Percentiles rank a stretch among this genome's conserved stretches.
Evolutionary conservation across 2,113 vertebrate species (phyloP).

Genomic region (Centropristis striata): DNA sequence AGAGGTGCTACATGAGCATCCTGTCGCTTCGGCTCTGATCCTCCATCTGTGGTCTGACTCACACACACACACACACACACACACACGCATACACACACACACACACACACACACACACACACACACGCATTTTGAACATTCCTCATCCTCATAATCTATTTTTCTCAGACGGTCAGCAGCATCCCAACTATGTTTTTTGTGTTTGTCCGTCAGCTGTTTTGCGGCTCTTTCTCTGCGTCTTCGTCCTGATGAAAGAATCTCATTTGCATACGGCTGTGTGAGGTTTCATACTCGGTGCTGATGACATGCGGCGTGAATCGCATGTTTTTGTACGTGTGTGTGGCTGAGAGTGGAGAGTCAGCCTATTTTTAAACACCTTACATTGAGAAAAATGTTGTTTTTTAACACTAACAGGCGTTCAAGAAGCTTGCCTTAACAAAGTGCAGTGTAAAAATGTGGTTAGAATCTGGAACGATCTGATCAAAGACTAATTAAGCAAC

Average conservation of each 20-base stretch:
- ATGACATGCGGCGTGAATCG: slow-evolving; percentile 59
- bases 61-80: slow-evolving; percentile 50
- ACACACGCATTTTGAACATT: slow-evolving; percentile 36
- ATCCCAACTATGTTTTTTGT: slow-evolving; percentile 12
- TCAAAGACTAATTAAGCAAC: background rate
- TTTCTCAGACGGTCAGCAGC: background rate
- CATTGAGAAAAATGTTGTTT: background rate
- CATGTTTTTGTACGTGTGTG: slow-evolving; percentile 4
- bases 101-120: slow-evolving; percentile 41
- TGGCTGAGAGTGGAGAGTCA: background rate
- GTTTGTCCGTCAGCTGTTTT: background rate
- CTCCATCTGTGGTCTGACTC: slow-evolving; percentile 83
- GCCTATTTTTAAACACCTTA: background rate
- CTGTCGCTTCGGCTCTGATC: slow-evolving; percentile 70
- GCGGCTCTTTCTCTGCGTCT: background rate
- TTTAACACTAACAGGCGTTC: background rate
- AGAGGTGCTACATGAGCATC: slow-evolving; percentile 83
- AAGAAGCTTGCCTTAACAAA: background rate
- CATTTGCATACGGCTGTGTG: slow-evolving; percentile 16
- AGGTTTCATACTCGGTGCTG: slow-evolving; percentile 24
- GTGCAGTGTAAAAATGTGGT: background rate
- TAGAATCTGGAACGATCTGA: background rate
- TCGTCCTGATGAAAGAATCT: background rate
- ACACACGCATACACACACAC: slow-evolving; percentile 42
- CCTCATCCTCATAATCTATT: slow-evolving; percentile 5